Conservation (phyloP, 2,113 vertebrate genomes). For the Nothobranchius kuhntae region DNA sequence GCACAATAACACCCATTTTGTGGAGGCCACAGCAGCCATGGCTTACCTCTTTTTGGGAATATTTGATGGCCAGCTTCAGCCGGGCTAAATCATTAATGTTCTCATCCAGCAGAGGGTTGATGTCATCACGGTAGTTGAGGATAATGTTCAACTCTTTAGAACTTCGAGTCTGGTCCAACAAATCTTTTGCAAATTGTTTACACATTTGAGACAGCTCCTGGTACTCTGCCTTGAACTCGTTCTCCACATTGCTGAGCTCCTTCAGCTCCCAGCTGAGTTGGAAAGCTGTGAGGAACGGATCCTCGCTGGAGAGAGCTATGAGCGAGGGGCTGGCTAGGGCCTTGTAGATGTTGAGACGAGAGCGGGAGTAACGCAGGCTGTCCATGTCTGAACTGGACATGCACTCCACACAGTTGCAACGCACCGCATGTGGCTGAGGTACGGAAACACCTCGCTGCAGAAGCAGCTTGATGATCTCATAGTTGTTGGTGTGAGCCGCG, state of each 20-base stretch:
- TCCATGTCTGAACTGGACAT: conserved; percentile 93
- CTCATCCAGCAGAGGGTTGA: conserved; percentile 88
- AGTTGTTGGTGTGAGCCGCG: conserved; percentile 98
- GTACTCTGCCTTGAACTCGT: conserved; percentile 96
- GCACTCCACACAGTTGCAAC: conserved; percentile 93
- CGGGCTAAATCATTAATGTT: conserved; percentile 89
- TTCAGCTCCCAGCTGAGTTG: conserved; percentile 96
- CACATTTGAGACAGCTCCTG: conserved; percentile 91
- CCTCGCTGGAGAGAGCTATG: conserved; percentile 94
- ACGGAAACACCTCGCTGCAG: conserved; percentile 95
- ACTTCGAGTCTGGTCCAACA: conserved; percentile 96
- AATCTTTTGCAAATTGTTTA: conserved; percentile 95
- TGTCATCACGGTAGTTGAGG: conserved; percentile 94
- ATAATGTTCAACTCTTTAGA: conserved; percentile 94
- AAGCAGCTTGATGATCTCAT: conserved; percentile 94
- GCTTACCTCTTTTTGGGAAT: conserved; percentile 95
- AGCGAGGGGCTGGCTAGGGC: conserved; percentile 92
- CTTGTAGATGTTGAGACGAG: conserved; percentile 95
- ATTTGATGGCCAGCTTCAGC: conserved; percentile 97
- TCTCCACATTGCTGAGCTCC: conserved; percentile 95
- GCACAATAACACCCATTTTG: not conserved
- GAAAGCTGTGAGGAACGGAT: conserved; percentile 96
- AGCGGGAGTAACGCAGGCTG: conserved; percentile 92
- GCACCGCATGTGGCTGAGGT: conserved; percentile 92
- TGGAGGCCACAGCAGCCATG: not conserved